Evolutionary conservation across 2,888 invertebrate species (phyloP).

Genomic region (Calameuta pallipes): DNA sequence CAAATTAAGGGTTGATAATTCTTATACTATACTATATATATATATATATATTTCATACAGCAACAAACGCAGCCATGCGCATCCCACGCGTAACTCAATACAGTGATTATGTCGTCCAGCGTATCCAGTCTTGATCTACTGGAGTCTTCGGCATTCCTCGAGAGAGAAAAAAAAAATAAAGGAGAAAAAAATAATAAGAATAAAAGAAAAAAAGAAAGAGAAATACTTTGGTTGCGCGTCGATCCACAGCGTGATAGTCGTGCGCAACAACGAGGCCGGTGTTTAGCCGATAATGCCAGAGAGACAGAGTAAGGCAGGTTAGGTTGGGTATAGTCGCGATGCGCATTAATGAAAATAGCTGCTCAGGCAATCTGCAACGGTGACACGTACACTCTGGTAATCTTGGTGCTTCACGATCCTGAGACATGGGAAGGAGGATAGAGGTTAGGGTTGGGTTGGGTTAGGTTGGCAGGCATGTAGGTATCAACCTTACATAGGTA

Average conservation of each 20-base stretch:
- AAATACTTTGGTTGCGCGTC: neutral
- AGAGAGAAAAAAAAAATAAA: neutral
- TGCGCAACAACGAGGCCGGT: slow-evolving; percentile 35
- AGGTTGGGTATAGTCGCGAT: slow-evolving; percentile 6
- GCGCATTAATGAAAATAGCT: slow-evolving; percentile 26
- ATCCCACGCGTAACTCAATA: slow-evolving; percentile 36
- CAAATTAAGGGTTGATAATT: neutral
- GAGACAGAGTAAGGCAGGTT: slow-evolving; percentile 7
- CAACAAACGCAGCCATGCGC: slow-evolving; percentile 11
- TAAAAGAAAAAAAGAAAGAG: neutral
- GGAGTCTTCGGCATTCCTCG: slow-evolving; percentile 26
- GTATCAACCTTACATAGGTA: neutral
- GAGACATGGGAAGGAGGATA: neutral
- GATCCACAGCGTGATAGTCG: slow-evolving; percentile 12
- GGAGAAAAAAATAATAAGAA: slow-evolving; percentile 8
- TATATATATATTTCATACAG: neutral
- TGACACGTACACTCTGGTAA: slow-evolving; percentile 34
- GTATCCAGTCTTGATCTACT: slow-evolving; percentile 32
- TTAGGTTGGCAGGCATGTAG: neutral
- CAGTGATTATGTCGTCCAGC: slow-evolving; percentile 35
- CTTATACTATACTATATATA: no score
- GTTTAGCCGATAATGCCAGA: slow-evolving; percentile 41
- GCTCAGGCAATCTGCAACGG: slow-evolving; percentile 23
- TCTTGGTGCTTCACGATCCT: neutral
- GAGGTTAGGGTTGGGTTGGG: neutral